Evolutionary conservation across 2,888 invertebrate genomes (phyloP).

Genomic region (Xestia sexstrigata): DNA sequence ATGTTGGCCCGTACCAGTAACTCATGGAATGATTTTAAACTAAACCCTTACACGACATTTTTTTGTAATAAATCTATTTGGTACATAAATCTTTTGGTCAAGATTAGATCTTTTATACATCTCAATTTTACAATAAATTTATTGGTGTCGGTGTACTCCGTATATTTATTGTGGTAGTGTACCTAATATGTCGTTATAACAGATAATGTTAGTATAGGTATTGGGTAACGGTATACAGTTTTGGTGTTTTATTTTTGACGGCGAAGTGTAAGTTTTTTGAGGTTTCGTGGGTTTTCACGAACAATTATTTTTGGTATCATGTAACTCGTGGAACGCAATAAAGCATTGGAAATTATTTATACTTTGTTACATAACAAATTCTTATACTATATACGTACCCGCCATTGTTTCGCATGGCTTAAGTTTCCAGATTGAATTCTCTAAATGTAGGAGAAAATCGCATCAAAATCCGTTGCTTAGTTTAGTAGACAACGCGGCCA

Average conservation of each 20-base stretch:
- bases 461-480: not conserved
- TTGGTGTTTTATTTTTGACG: constrained; percentile 76
- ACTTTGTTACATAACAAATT: not conserved
- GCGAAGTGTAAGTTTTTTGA: constrained; percentile 3
- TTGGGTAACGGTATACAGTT: constrained; percentile 80
- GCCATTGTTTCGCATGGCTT: not conserved
- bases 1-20: constrained; percentile 53
- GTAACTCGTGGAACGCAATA: not conserved
- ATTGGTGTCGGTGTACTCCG: constrained; percentile 78
- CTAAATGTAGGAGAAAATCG: not conserved
- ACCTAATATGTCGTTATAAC: constrained; percentile 86
- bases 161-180: constrained; percentile 84
- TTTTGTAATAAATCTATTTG: constrained; percentile 84
- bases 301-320: not conserved
- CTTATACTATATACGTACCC: not conserved
- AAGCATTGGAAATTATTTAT: not conserved
- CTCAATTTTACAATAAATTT: constrained; percentile 89
- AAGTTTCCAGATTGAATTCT: not conserved
- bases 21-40: constrained; percentile 57
- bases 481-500: not conserved
- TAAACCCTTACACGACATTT: constrained; percentile 67
- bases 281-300: constrained; percentile 17
- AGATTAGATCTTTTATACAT: constrained; percentile 89
- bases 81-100: constrained; percentile 82
- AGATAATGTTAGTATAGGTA: constrained; percentile 80